Conservation (phyloP, 2,888 invertebrate species). For the Hypercompe scribonia region DNA sequence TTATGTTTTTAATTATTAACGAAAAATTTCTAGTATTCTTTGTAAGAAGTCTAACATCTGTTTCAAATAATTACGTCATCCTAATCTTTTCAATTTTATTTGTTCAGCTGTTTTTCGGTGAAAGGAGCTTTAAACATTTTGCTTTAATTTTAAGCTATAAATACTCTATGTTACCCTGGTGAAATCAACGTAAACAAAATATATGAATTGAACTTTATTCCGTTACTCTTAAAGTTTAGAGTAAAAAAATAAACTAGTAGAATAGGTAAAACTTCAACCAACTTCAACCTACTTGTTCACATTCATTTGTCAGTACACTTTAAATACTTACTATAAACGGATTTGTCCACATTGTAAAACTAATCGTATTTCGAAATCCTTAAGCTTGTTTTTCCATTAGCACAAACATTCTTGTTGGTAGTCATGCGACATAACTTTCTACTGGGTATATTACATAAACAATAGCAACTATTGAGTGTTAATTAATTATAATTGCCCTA, state of each 20-base stretch:
- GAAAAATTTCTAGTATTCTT: background rate
- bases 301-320: slow-evolving; percentile 61
- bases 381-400: slow-evolving; percentile 20
- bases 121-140: background rate
- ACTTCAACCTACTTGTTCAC: slow-evolving; percentile 59
- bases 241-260: background rate
- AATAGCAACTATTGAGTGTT: slow-evolving; percentile 3
- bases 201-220: background rate
- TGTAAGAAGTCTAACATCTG: background rate
- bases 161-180: background rate
- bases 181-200: background rate
- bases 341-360: slow-evolving; percentile 9
- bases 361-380: background rate
- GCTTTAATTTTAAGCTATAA: background rate
- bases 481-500: slow-evolving; percentile 21
- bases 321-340: slow-evolving; percentile 53
- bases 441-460: slow-evolving; percentile 8
- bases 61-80: background rate
- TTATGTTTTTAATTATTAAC: background rate
- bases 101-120: background rate
- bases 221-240: background rate
- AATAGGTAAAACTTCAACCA: slow-evolving; percentile 45
- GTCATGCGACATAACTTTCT: slow-evolving; percentile 19
- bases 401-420: background rate
- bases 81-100: background rate